Evolutionary conservation across 2,888 invertebrate genomes (phyloP).

Genomic region (Leptinotarsa haldemani): DNA sequence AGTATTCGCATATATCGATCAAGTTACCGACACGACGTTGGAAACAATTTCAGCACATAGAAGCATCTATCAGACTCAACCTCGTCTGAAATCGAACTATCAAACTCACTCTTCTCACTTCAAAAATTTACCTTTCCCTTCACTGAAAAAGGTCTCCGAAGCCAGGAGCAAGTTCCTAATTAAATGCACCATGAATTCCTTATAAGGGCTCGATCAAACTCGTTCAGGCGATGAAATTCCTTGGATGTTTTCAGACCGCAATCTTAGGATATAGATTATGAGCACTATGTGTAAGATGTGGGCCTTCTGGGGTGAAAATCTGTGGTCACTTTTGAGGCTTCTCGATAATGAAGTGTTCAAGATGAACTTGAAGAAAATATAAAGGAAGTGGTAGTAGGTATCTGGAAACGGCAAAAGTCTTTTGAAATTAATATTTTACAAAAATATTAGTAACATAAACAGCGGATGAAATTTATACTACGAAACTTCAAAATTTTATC

Average conservation of each 20-base stretch:
- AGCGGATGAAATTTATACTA: too few species aligned
- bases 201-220: conserved; percentile 41
- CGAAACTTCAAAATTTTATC: too few species aligned
- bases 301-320: conserved; percentile 11
- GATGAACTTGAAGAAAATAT: neutral
- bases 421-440: too few species aligned
- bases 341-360: neutral
- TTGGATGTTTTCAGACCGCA: conserved; percentile 34
- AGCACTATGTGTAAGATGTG: conserved; percentile 15
- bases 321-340: conserved; percentile 2
- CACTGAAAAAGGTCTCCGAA: conserved; percentile 27
- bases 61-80: neutral
- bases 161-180: conserved; percentile 25
- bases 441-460: too few species aligned
- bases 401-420: too few species aligned
- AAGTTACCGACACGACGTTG: neutral
- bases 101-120: conserved; percentile 15
- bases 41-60: conserved; percentile 13
- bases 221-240: conserved; percentile 40
- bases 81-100: conserved; percentile 4
- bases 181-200: conserved; percentile 47
- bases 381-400: neutral
- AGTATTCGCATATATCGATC: neutral
- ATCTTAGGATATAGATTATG: conserved; percentile 22
- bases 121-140: conserved; percentile 13